Evolutionary conservation across 2,113 vertebrate genomes (phyloP).

Genomic region (Pipra filicauda): DNA sequence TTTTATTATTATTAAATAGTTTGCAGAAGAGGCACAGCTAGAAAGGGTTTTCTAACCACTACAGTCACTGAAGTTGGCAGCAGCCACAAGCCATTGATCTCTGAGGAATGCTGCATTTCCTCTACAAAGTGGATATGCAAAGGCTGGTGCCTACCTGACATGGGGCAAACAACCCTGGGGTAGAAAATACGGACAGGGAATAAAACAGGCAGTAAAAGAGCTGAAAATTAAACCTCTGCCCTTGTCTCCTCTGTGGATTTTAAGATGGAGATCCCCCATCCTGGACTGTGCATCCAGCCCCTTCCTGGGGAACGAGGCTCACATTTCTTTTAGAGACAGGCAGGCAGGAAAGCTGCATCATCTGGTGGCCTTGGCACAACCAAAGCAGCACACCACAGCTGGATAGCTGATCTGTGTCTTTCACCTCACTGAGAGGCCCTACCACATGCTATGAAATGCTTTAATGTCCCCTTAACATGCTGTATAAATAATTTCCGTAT

Average conservation of each 20-base stretch:
- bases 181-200: neutral
- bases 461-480: conserved; percentile 58
- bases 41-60: neutral
- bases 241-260: neutral
- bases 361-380: conserved; percentile 56
- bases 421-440: conserved; percentile 5
- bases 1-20: neutral
- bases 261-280: neutral
- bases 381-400: conserved; percentile 34
- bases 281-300: neutral
- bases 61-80: neutral
- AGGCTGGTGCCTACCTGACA: neutral
- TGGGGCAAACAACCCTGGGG: fast-evolving
- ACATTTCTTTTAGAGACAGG: neutral
- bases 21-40: neutral
- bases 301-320: neutral
- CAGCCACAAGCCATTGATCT: neutral
- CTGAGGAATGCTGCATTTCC: neutral
- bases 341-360: conserved; percentile 28
- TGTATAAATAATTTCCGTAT: conserved; percentile 58
- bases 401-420: conserved; percentile 50
- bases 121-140: fast-evolving
- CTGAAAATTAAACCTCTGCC: neutral
- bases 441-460: conserved; percentile 47
- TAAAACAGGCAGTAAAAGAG: neutral